phyloP scores from a whole-genome alignment of 2,797 vertebrate genomes.

The Aselliscus stoliczkanus region DNA sequence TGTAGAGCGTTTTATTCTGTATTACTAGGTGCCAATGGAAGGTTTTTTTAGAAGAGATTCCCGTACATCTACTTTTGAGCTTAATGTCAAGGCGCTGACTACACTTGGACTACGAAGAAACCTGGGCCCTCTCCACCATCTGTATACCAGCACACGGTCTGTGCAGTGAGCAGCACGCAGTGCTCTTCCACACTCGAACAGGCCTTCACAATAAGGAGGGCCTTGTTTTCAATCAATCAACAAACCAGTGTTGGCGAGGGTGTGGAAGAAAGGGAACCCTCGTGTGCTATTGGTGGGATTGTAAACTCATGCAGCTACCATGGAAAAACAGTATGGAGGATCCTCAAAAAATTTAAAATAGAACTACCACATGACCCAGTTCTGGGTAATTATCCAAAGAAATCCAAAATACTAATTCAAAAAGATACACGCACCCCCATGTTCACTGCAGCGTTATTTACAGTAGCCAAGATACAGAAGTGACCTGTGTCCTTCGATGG shows the following conservation, averaged over 20 bases:
- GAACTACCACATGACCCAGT: background rate
- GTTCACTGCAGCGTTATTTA: background rate
- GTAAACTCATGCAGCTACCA: background rate
- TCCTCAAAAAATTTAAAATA: background rate
- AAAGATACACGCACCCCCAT: background rate
- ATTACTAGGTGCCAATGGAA: background rate
- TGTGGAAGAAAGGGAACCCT: too few relatives aligned
- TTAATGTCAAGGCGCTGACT: background rate
- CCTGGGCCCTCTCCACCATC: background rate
- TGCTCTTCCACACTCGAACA: background rate
- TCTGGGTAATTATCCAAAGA: background rate
- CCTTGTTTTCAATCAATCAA: background rate
- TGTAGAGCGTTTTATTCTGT: background rate
- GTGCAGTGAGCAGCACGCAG: rapidly evolving
- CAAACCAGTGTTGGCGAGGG: background rate
- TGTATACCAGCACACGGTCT: background rate
- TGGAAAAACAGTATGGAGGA: too few relatives aligned
- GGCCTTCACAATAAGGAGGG: background rate
- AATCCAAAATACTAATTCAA: background rate
- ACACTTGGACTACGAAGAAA: background rate
- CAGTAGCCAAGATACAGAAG: background rate
- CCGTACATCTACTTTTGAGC: background rate
- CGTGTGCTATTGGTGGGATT: background rate
- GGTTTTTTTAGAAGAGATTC: background rate
- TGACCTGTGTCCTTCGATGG: background rate